A percentile compares a stretch with the other conserved stretches of the same genome.
These are phyloP conservation scores for Leptopilina clavipes DNA, from an alignment of 1,140 invertebrate genomes.

Conservation along the genomic window DNA sequence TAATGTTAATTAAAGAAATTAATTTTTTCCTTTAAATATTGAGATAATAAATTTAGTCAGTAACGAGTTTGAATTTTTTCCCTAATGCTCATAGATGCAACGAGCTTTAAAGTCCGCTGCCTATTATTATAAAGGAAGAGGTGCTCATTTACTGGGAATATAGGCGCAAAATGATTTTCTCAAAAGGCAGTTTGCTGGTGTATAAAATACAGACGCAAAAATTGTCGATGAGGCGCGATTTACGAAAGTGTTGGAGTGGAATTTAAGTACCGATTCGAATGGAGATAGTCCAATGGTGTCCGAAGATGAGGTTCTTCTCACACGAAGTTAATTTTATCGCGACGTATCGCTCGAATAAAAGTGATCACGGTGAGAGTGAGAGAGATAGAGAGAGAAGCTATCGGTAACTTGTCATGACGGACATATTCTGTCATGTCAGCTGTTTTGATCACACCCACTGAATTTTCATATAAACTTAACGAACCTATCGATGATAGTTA, in stretches of 20 bases:
- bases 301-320: constrained; percentile 34
- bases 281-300: constrained; percentile 45
- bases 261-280: constrained; percentile 52
- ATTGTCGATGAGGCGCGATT: not conserved
- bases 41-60: no score
- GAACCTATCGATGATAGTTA: constrained; percentile 59
- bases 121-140: no score
- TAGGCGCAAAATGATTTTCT: not conserved
- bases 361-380: not conserved
- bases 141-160: no score
- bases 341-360: constrained; percentile 41
- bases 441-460: constrained; percentile 38
- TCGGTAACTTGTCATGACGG: not conserved
- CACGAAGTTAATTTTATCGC: constrained; percentile 52
- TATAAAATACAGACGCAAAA: not conserved
- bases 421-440: constrained; percentile 6
- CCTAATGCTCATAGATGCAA: no score
- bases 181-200: not conserved
- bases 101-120: no score
- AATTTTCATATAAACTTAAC: constrained; percentile 46
- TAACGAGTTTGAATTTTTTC: no score
- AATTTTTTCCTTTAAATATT: no score
- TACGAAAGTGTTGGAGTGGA: constrained; percentile 21
- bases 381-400: not conserved
- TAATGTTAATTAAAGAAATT: no score